Conservation (phyloP, 37 sponge, comb jelly and placozoan species). For the Theonella swinhoei region DNA sequence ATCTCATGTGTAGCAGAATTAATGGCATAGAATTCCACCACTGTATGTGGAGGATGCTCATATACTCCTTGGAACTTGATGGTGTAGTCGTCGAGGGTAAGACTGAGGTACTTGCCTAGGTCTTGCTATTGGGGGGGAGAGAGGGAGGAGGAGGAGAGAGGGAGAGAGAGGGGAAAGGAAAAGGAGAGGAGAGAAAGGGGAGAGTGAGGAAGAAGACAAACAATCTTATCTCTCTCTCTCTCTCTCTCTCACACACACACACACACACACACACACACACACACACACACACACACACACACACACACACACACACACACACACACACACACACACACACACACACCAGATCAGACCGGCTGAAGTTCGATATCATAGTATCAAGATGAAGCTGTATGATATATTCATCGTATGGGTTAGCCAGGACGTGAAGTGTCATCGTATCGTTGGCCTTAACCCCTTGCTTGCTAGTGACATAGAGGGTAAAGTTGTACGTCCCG, state of each 20-base stretch:
- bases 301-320: slow-evolving; percentile 17
- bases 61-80: slow-evolving; percentile 4
- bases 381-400: slow-evolving; percentile 25
- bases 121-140: slow-evolving; percentile 1
- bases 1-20: neutral
- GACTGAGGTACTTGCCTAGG: neutral
- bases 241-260: too few species aligned
- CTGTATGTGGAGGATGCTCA: slow-evolving; percentile 10
- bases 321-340: slow-evolving; percentile 21
- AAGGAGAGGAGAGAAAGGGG: neutral
- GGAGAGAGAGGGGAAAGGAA: neutral
- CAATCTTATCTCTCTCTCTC: neutral
- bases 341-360: slow-evolving; percentile 29
- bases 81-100: slow-evolving; percentile 24
- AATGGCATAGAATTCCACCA: slow-evolving; percentile 58
- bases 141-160: neutral
- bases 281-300: too few species aligned
- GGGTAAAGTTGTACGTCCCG: slow-evolving; percentile 86
- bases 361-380: slow-evolving; percentile 4
- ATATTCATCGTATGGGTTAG: slow-evolving; percentile 24
- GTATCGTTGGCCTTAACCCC: slow-evolving; percentile 4
- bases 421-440: slow-evolving; percentile 25
- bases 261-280: too few species aligned
- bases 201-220: neutral
- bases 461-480: slow-evolving; percentile 44